These are phyloP conservation scores for Zelostemma sp. DNA, from an alignment of 1,140 invertebrate species.

Conservation along the genomic window DNA sequence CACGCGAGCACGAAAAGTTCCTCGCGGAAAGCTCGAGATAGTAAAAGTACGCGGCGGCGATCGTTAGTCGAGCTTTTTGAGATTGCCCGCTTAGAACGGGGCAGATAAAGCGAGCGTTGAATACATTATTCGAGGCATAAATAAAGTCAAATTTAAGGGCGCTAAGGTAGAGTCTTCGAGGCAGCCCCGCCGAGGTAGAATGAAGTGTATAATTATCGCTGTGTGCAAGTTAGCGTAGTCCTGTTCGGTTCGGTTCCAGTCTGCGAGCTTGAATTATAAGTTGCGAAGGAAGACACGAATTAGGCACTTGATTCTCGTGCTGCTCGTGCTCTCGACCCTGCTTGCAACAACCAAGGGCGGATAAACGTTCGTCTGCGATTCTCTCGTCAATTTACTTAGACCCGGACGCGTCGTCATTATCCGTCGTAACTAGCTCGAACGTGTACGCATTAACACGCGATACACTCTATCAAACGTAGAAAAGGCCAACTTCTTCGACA, in stretches of 20 bases:
- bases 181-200: constrained; percentile 53
- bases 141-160: constrained; percentile 70
- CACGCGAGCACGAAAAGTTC: too few relatives aligned
- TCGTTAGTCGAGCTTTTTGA: constrained; percentile 51
- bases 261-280: constrained; percentile 70
- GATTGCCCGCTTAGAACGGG: constrained; percentile 48
- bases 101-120: constrained; percentile 55
- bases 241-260: constrained; percentile 69
- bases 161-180: constrained; percentile 47
- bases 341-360: constrained; percentile 30
- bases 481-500: background rate
- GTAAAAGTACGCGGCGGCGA: constrained; percentile 41
- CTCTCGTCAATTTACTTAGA: constrained; percentile 41
- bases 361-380: constrained; percentile 44
- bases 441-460: constrained; percentile 40
- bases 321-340: constrained; percentile 33
- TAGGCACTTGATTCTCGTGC: constrained; percentile 59
- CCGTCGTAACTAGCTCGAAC: constrained; percentile 16
- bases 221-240: constrained; percentile 66
- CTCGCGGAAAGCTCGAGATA: constrained; percentile 37
- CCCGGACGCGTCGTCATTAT: constrained; percentile 36
- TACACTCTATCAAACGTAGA: background rate
- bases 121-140: constrained; percentile 65
- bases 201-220: constrained; percentile 70
- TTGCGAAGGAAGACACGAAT: constrained; percentile 70